phyloP scores from a whole-genome alignment of 1,140 invertebrate species.

The Thaumatotibia leucotreta region DNA sequence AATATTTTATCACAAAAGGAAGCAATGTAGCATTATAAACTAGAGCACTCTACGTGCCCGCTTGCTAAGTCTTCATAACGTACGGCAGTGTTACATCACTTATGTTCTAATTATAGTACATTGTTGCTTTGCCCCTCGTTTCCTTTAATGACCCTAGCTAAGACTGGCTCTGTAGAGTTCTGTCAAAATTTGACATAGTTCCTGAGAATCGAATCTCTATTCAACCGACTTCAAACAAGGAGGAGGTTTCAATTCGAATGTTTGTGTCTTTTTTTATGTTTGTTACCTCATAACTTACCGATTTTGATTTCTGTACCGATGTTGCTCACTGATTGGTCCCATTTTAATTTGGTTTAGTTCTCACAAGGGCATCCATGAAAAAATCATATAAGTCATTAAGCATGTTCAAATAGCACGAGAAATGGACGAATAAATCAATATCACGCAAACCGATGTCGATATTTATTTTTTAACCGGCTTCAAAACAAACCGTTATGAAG shows the following conservation, averaged over 20 bases:
- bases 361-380: no score
- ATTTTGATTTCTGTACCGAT: neutral
- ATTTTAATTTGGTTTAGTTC: no score
- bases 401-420: no score
- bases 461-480: no score
- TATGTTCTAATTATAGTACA: constrained; percentile 6
- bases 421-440: no score
- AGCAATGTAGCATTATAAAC: neutral
- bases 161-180: neutral
- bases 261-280: neutral
- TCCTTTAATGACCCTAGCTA: neutral
- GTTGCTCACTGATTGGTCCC: no score
- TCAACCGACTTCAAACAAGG: no score
- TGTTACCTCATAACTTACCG: neutral
- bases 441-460: no score
- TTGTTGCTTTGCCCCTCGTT: neutral
- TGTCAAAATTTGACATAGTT: neutral
- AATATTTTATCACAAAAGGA: no score
- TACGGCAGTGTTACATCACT: neutral
- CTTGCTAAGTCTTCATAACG: neutral
- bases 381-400: no score
- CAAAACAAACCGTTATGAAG: no score
- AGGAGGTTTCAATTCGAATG: no score
- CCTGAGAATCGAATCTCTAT: neutral
- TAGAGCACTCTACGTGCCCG: neutral